Base-by-base conservation (phyloP, 53 echinoderm and acorn worm species). In the Henricia sp. region DNA sequence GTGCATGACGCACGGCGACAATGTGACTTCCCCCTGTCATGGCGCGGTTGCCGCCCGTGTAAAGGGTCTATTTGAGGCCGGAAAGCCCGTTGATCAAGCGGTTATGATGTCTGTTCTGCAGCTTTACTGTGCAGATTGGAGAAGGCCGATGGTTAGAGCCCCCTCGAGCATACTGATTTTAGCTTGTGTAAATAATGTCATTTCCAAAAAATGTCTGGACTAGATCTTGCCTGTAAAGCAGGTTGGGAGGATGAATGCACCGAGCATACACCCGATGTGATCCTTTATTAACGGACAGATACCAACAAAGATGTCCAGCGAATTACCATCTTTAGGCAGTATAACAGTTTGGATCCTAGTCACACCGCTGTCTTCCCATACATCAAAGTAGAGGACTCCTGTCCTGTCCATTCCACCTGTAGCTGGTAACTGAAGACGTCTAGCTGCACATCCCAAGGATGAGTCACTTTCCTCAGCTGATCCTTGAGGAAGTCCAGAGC, bases 381-480 rank as follows among this genome's bases (percentile, higher is more conserved):
- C 33, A 44, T 77, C 56, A n/a, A 40, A 62, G 62, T 62, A 77
- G 62, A 77, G 63, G 77, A 77, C 77, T 40, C 77, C 77, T 44
- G 43, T 20, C 20, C 77, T 60, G 46, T 77, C 33, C 1, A 48
- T 46, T 16, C 77, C 62, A 62, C 63, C 63, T 28, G 14, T 46
- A 10, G 19, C 29, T 6, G 77, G 77, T 44, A 77, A 63, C 23
- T 14, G n/a, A 3, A 77, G 63, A 6, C 27, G 4, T 44, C 36
- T 50, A 14, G 62, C 42, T 44, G 43, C 32, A 43, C 77, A 60
- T 6, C 59, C 57, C 23, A 20, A 34, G 3, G 23, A 33, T 12
- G 21, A 36, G 34, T 77, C 32, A 6, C 11, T 32, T 6, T 0
- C n/a, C 29, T 59, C 56, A 14, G 1, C 12, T 16, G 30, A 62